phyloP scores from a whole-genome alignment of 2,113 vertebrate genomes.

The Ancistrus triradiatus region DNA sequence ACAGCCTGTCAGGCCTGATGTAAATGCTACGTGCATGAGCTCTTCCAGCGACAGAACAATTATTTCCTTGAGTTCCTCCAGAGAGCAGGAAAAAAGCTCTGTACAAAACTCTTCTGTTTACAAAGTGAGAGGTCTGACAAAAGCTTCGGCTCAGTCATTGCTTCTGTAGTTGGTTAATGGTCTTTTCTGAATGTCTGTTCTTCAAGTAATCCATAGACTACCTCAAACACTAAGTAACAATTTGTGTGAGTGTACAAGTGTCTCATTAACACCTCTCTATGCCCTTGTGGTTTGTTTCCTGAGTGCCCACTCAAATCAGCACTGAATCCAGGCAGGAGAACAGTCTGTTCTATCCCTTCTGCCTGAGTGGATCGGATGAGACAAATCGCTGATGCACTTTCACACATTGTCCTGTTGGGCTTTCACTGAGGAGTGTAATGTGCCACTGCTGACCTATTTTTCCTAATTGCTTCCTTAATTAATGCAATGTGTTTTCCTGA shows the following conservation, averaged over 20 bases:
- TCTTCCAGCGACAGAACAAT: slow-evolving; percentile 37
- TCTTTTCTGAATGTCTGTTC: slow-evolving; percentile 12
- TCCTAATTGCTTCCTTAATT: slow-evolving; percentile 23
- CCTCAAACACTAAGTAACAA: slow-evolving; percentile 1
- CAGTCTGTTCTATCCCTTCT: slow-evolving; percentile 18
- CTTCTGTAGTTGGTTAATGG: slow-evolving; percentile 8
- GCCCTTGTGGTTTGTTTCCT: slow-evolving; percentile 35
- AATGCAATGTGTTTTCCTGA: slow-evolving; percentile 20
- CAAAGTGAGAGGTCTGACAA: slow-evolving; percentile 20
- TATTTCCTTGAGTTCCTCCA: slow-evolving; percentile 29
- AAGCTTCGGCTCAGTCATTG: slow-evolving; percentile 3
- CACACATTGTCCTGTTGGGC: slow-evolving; percentile 34
- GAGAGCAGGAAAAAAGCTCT: slow-evolving; percentile 19
- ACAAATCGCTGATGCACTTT: slow-evolving; percentile 22
- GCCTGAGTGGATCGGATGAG: slow-evolving; percentile 9
- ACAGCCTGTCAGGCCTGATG: slow-evolving; percentile 39
- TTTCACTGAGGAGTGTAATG: slow-evolving; percentile 13
- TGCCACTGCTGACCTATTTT: slow-evolving; percentile 16
- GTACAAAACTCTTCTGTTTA: slow-evolving; percentile 29
- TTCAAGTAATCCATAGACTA: slow-evolving; percentile 10
- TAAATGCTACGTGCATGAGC: slow-evolving; percentile 37
- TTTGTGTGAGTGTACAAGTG: slow-evolving; percentile 8
- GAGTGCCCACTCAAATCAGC: slow-evolving; percentile 41
- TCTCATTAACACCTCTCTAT: slow-evolving; percentile 39
- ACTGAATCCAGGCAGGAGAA: neutral